Evolutionary conservation across 2,888 invertebrate species (phyloP), one percentile per base, ranked within the genome.

Genomic region (Eilema caniola): DNA sequence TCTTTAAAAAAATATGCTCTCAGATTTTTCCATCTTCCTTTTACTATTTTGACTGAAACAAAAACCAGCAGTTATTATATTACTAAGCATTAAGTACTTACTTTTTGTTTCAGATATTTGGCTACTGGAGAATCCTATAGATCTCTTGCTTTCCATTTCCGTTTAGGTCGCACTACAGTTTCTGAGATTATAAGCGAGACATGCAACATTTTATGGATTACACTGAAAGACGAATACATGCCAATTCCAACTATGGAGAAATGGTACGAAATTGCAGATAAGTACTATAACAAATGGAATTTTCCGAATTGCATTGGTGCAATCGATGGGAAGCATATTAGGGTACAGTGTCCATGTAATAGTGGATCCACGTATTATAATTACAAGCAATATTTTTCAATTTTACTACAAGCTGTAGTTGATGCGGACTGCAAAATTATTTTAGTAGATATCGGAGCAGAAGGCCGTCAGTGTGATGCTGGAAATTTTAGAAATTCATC

Each of bases 1-100:
- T 78, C 79, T 71, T 81, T 79, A 28, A 80, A 75, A 72, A 76
- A 82, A 67, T 81, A 81, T n/a, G 81, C 78, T 70, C 83, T 72
- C 60, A 82, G 66, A 63, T 82, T 83, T 73, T 83, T 83, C 81
- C 83, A 83, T 78, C 80, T 78, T 59, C 78, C 75, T 71, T 79
- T 82, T 59, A 67, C 63, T 41, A 37, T 70, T 70, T 71, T 70
- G 61, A 71, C 69, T 76, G 70, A 60, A 75, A 76, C 57, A 72
- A 68, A 73, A 63, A 69, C 63, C 56, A 66, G 66, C 57, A 66
- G 47, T 67, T 66, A 56, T 57, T 63, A 69, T 63, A 60, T 31
- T 60, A n/a, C n/a, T 31, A 61, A 31, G 31, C 31, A 61, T 61
- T 61, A 61, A 61, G n/a, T 61, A 61, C 28, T 31, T 31, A 25